Evolutionary conservation across 2,888 invertebrate species (phyloP).

Genomic region (Chrysolina haemoptera): DNA sequence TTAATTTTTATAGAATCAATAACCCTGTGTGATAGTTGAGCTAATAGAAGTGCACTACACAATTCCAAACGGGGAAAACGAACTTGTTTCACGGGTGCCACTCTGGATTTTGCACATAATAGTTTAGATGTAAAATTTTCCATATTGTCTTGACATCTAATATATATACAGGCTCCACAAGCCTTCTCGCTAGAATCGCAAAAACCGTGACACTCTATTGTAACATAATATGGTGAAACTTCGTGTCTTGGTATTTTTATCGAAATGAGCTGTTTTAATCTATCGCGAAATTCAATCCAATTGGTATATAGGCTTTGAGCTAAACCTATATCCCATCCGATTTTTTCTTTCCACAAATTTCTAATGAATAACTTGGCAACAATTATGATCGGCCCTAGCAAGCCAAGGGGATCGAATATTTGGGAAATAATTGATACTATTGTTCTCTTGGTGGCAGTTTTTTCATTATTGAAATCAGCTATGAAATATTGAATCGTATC

Average conservation of each 20-base stretch:
- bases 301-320: constrained; percentile 22
- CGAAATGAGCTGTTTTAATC: constrained; percentile 24
- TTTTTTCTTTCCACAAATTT: constrained; percentile 33
- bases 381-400: constrained; percentile 40
- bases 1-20: constrained; percentile 4
- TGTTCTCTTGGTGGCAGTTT: constrained; percentile 26
- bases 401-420: constrained; percentile 43
- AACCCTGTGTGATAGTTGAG: constrained; percentile 22
- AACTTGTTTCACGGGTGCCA: constrained; percentile 34
- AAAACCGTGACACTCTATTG: constrained; percentile 39
- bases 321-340: constrained; percentile 36
- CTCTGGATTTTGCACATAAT: constrained; percentile 36
- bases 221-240: constrained; percentile 9
- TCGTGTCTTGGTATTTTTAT: constrained; percentile 34
- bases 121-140: constrained; percentile 1
- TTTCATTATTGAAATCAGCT: constrained; percentile 21
- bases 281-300: constrained; percentile 28
- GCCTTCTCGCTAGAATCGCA: no score
- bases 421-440: constrained; percentile 41
- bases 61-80: constrained; percentile 34
- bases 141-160: constrained; percentile 22
- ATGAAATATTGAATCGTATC: no score
- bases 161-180: no score
- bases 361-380: constrained; percentile 42
- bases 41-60: constrained; percentile 25